These are phyloP conservation scores for Chionodraco myersi DNA, from an alignment of 2,113 vertebrate genomes.

Conservation along the genomic window DNA sequence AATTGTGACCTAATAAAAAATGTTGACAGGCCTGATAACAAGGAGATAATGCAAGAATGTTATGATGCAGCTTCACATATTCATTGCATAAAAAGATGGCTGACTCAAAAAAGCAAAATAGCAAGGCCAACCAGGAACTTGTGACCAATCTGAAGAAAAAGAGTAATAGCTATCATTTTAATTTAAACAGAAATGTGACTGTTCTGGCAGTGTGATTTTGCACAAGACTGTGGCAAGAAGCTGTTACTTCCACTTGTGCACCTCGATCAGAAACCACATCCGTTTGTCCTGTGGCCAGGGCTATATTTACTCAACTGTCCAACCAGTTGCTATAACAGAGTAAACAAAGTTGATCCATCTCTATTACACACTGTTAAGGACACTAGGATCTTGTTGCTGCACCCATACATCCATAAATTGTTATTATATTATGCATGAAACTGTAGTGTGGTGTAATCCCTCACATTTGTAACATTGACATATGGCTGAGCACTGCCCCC, in stretches of 20 bases:
- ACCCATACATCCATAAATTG: not conserved
- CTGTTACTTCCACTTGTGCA: slow-evolving; percentile 6
- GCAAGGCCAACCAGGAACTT: slow-evolving; percentile 26
- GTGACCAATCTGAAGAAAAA: not conserved
- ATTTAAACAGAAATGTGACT: not conserved
- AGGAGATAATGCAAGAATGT: slow-evolving; percentile 35
- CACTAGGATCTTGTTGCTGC: not conserved
- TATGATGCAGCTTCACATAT: slow-evolving; percentile 28
- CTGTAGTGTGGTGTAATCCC: not conserved
- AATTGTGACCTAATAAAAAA: slow-evolving; percentile 15
- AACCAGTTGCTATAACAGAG: slow-evolving; percentile 24
- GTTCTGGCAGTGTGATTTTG: slow-evolving; percentile 6
- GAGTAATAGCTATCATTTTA: not conserved
- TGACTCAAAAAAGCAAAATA: slow-evolving; percentile 16
- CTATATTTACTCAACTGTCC: slow-evolving; percentile 49
- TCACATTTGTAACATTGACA: not conserved
- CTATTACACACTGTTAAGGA: not conserved
- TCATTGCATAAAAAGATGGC: slow-evolving; percentile 12
- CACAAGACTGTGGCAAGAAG: not conserved
- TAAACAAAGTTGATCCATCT: slow-evolving; percentile 3
- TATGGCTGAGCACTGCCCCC: slow-evolving; percentile 50
- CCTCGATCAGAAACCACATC: slow-evolving; percentile 30
- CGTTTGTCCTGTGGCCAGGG: slow-evolving; percentile 41
- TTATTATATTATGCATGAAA: slow-evolving; percentile 16
- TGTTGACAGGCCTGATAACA: slow-evolving; percentile 8